A percentile compares a stretch with the other conserved stretches of the same genome.
Conservation (phyloP, 2,113 vertebrate species). For the Notarius quadriscutis region DNA sequence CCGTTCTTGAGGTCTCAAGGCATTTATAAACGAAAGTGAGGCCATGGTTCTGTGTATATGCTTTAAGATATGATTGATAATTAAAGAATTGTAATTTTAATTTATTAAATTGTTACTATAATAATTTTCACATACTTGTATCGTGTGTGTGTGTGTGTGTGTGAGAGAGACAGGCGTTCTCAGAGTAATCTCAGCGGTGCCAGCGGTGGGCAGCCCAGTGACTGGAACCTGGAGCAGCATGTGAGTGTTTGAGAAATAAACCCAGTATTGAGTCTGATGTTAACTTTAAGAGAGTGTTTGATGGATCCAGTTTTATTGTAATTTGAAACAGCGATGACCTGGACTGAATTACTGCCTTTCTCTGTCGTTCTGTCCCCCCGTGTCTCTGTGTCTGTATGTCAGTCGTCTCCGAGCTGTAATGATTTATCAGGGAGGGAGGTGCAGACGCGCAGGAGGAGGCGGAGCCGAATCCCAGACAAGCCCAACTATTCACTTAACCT, state of each 20-base stretch:
- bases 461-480: conserved; percentile 87
- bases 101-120: too few species aligned
- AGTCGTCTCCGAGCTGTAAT: conserved; percentile 73
- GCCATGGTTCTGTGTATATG: too few species aligned
- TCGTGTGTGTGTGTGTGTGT: conserved; percentile 7
- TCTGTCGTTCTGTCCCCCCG: not conserved
- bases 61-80: too few species aligned
- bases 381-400: not conserved
- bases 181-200: conserved; percentile 86
- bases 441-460: conserved; percentile 76
- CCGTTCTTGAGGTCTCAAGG: too few species aligned
- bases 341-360: not conserved
- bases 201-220: conserved; percentile 78
- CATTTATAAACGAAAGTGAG: too few species aligned
- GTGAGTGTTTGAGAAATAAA: conserved; percentile 68
- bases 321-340: not conserved
- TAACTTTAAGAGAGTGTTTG: not conserved
- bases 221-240: conserved; percentile 86
- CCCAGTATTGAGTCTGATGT: not conserved
- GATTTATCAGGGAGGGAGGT: conserved; percentile 74
- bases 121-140: not conserved
- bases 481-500: conserved; percentile 99
- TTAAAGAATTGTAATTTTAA: too few species aligned
- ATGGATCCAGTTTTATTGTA: not conserved
- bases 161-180: conserved; percentile 75